Evolutionary conservation across 2,797 vertebrate genomes (phyloP).

Genomic region (Coendou prehensilis): DNA sequence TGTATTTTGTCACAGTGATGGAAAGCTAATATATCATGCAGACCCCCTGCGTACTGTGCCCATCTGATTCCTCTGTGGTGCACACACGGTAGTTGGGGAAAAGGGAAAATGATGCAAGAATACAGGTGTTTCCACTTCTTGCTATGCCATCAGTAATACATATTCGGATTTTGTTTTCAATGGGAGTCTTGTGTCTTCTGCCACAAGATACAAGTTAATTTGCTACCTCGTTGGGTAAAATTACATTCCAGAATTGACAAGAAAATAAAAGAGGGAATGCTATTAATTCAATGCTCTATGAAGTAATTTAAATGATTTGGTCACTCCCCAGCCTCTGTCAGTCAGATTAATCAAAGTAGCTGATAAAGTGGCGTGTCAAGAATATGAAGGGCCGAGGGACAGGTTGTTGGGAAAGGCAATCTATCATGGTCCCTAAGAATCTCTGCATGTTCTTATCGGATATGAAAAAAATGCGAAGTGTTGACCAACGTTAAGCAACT

Average conservation of each 20-base stretch:
- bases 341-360: slow-evolving; percentile 38
- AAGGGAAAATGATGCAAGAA: background rate
- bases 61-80: background rate
- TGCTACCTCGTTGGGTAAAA: slow-evolving; percentile 24
- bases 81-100: background rate
- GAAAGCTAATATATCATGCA: background rate
- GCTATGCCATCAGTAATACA: background rate
- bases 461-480: background rate
- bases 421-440: background rate
- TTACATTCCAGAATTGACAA: slow-evolving; percentile 32
- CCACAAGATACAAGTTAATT: background rate
- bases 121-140: background rate
- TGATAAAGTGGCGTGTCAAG: slow-evolving; percentile 60
- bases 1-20: background rate
- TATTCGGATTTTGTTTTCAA: background rate
- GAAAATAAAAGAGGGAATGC: background rate
- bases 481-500: background rate
- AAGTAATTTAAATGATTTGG: slow-evolving; percentile 57
- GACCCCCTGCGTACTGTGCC: background rate
- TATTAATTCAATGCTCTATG: slow-evolving; percentile 13
- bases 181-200: background rate
- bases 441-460: background rate
- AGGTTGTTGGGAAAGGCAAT: slow-evolving; percentile 5
- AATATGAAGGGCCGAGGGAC: background rate
- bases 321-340: slow-evolving; percentile 24